A percentile compares a stretch with the other conserved stretches of the same genome.
These are phyloP conservation scores for Danio rerio DNA, from an alignment of 2,113 vertebrate species.

Conservation along the genomic window GRCz12tu NC_133183.1:14392501-14393000, in stretches of 20 bases:
- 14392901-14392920: slow-evolving; percentile 10
- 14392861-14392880: background rate
- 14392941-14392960: slow-evolving; percentile 38
- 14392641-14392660: slow-evolving; percentile 15
- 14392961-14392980: slow-evolving; percentile 2
- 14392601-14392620: slow-evolving; percentile 1
- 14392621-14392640: slow-evolving; percentile 20
- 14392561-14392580: background rate
- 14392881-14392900: slow-evolving; percentile 3
- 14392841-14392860: slow-evolving; percentile 5
- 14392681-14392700: slow-evolving; percentile 22
- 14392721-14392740: background rate
- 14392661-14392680: background rate
- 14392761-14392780: slow-evolving; percentile 36
- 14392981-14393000: slow-evolving; percentile 7
- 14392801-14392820: slow-evolving; percentile 1
- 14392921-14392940: slow-evolving; percentile 4
- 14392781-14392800: slow-evolving; percentile 33
- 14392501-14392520: background rate
- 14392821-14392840: slow-evolving; percentile 3
- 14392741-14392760: slow-evolving; percentile 40
- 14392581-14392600: background rate
- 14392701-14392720: background rate
- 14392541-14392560: background rate
- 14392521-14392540: background rate